Base-by-base conservation (phyloP, 2,888 invertebrate species). In the Liodrosophila aerea region DNA sequence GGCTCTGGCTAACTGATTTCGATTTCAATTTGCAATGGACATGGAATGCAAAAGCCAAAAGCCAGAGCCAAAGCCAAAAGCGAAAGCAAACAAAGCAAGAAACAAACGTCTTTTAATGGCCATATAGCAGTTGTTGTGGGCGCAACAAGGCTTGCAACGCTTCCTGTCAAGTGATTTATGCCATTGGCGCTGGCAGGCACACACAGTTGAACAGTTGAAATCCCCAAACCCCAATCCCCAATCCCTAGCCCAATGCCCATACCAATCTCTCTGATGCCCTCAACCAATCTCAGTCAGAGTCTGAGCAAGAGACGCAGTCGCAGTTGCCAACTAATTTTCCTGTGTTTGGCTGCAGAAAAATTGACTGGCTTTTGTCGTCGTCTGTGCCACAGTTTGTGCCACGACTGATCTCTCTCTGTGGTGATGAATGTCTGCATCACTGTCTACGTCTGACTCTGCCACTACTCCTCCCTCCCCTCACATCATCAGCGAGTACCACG, bases 81-180 rank as follows among this genome's bases (percentile, higher is more conserved):
- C 34, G 27, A 30, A 49, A 16, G 45, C 39, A 43, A 36, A 15
- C 43, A 47, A 34, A 71, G 59, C 52, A 59, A 64, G 58, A 56
- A 82, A 85, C 85, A 78, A 78, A 82, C 72, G 82, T 82, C 82
- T 85, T 78, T 85, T 82, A 78, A 85, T 77, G 83, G 85, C 83
- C 76, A 72, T 64, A 78, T 82, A 82, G 85, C 78, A 62, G 71
- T 69, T 65, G 80, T 84, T 78, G 78, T 85, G 78, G 78, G 78
- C 78, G 78, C 85, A 80, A 80, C 78, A 80, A 80, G 78, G 64
- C 78, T 85, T 61, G 80, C 76, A 81, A 81, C 84, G 85, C 84
- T 85, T 81, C 82, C 80, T 81, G 80, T 76, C 84, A 80, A 85
- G 81, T 85, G 81, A 81, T 81, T 81, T 81, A 81, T 81, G 83